Base-by-base conservation (phyloP, 2,888 invertebrate species). In the Agonopterix alstromeriana region DNA sequence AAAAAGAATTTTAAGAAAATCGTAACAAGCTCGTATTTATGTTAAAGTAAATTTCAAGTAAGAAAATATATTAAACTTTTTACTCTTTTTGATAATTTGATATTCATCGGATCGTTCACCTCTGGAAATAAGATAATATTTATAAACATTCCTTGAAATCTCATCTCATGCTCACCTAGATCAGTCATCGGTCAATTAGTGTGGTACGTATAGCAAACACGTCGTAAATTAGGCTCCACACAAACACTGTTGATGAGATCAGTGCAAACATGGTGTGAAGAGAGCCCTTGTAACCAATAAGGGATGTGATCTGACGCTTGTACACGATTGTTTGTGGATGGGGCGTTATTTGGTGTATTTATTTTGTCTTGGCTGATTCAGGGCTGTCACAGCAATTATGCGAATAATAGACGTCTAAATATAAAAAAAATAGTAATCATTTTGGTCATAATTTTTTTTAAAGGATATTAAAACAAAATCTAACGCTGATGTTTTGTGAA, bases 201-300 rank as follows among this genome's bases (percentile, higher is more conserved):
- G 61, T 71, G 68, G 63, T 62, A 70, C 69, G 65, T 63, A 70
- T 64, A 61, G 67, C 79, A 83, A 83, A 85, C 84, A 86, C 71
- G 60, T 82, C 85, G 86, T 86, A 86, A 88, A 86, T 86, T 77
- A 82, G 73, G 66, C 61, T 65, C 64, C 70, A 73, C 74, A 74
- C 84, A 83, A 84, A 84, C 86, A 84, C 54, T 70, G 66, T 74
- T 82, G 84, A 87, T 84, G 86, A 86, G 81, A 67, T 65, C 65
- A 27, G 60, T 56, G 75, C 79, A 82, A 83, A 85, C 85, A 84
- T 57, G 54, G 71, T 70, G 66, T 66, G 72, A 74, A 81, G 75
- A 77, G 49, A 44, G 82, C 79, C 76, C 83, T 83, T 82, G 82
- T 82, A 77, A 60, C 78, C 77, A 83, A 84, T 86, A 81, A 77